Percentiles rank a stretch among this genome's conserved stretches.
Conservation (phyloP, 2,113 vertebrate species). For the Prolemur simus region DNA sequence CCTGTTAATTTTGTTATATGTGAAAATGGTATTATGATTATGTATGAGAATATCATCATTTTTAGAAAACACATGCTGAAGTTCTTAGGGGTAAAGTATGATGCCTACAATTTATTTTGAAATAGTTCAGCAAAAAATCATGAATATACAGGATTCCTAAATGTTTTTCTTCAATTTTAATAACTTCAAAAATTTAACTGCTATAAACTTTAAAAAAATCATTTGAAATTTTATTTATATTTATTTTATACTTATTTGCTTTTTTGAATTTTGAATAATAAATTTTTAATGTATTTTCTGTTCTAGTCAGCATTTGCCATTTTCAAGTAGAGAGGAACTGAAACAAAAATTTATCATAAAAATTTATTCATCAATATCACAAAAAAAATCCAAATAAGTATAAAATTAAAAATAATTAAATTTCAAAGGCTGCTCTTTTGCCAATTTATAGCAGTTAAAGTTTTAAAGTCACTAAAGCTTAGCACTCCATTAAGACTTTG, state of each 20-base stretch:
- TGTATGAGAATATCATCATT: neutral
- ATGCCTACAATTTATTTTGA: slow-evolving; percentile 23
- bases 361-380: too few species aligned
- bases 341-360: neutral
- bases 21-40: slow-evolving; percentile 6
- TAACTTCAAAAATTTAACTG: slow-evolving; percentile 9
- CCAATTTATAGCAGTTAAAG: slow-evolving; percentile 8
- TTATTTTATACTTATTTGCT: neutral
- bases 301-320: neutral
- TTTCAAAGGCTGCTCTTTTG: slow-evolving; percentile 21
- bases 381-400: neutral
- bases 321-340: neutral
- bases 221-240: slow-evolving; percentile 29
- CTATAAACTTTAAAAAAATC: neutral
- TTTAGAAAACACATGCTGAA: slow-evolving; percentile 7
- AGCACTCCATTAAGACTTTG: neutral
- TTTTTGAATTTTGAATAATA: slow-evolving; percentile 26
- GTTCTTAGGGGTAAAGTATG: slow-evolving; percentile 2
- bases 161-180: neutral
- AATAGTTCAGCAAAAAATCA: slow-evolving; percentile 27
- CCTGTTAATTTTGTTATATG: slow-evolving; percentile 24
- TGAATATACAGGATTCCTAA: neutral
- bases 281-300: slow-evolving; percentile 37
- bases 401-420: slow-evolving; percentile 30
- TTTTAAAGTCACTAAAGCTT: slow-evolving; percentile 11